Evolutionary conservation across 1,140 invertebrate species (phyloP), one percentile per base, ranked within the genome.

Genomic region (Aphidius ervi): DNA sequence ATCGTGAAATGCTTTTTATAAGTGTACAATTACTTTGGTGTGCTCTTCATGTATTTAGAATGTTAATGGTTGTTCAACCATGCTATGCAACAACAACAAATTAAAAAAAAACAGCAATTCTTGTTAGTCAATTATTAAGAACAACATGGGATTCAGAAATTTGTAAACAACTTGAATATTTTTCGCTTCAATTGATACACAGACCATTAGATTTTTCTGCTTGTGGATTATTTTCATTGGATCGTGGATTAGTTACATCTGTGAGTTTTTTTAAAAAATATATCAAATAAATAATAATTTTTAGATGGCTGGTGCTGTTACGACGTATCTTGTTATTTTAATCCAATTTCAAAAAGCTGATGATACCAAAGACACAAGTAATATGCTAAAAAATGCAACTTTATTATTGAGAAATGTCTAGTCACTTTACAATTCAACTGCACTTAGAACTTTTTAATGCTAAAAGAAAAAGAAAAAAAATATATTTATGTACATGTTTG

Each of bases 301-400:
- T 50, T 72, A 88, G 87, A 83, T 88, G 42, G 80, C 84, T 0
- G 86, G 85, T 8, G 85, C 85, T 9, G 86, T 88, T 1, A 86
- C 86, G 0, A 88, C 87, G 0, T 88, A 88, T 72, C 72, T 88
- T 59, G 87, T 88, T 0, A 88, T 88, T 64, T 73, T 88, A 10
- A 85, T 88, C 69, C 87, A 88, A 67, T 87, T 88, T 61, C 86
- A 87, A 75, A 83, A 74, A 40, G 74, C 69, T 0, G 70, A 75
- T 23, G 74, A 75, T n/a, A 68, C 70, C 0, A 70, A 72, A 46
- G 69, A 65, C 39, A 53, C 56, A 0, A 68, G 65, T 37, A 68
- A 63, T 3, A 66, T 67, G 5, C 47, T 73, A n/a, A 71, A 67
- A 43, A 75, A 74, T 55, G 71, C 68, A 6, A 69, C 72, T 1